Conservation (phyloP, 30 jellyfish, hydroid and myxozoan genomes). For the Aurelia sp. region DNA sequence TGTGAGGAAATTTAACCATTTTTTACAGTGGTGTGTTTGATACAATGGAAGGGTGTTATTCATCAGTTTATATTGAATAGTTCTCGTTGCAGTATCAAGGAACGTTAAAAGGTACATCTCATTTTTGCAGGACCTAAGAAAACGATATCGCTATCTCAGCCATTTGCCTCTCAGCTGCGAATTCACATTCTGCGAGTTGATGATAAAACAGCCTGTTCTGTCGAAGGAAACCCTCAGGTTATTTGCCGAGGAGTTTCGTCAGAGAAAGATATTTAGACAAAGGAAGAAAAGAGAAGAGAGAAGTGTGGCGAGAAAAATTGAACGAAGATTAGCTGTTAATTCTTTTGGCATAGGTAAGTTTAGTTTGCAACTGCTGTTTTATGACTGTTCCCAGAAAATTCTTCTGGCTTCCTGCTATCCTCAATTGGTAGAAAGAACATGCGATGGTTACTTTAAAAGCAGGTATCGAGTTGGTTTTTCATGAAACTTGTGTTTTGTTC, state of each 20-base stretch:
- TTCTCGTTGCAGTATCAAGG: too few relatives aligned
- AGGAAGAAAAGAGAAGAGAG: slow-evolving; percentile 84
- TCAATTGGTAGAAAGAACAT: too few relatives aligned
- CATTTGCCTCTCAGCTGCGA: slow-evolving; percentile 93
- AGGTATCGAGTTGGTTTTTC: too few relatives aligned
- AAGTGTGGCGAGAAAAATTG: slow-evolving; percentile 63
- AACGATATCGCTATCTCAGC: slow-evolving; percentile 85
- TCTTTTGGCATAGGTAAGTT: slow-evolving; percentile 65
- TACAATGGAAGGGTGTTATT: too few relatives aligned
- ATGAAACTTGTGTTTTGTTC: too few relatives aligned
- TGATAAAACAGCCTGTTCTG: slow-evolving; percentile 83
- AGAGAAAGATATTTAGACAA: slow-evolving; percentile 69
- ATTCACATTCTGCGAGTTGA: slow-evolving; percentile 84
- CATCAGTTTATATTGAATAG: too few relatives aligned
- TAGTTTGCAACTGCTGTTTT: too few relatives aligned
- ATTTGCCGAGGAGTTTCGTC: slow-evolving; percentile 78
- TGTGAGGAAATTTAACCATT: too few relatives aligned
- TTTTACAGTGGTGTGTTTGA: too few relatives aligned
- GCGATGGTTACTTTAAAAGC: too few relatives aligned
- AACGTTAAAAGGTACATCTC: neutral
- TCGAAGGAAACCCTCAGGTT: slow-evolving; percentile 79
- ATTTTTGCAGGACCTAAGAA: slow-evolving; percentile 84
- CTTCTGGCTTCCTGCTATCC: too few relatives aligned
- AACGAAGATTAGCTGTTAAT: slow-evolving; percentile 32
- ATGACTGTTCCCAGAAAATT: too few relatives aligned